phyloP scores from a whole-genome alignment of 2,797 vertebrate species.

The Pantherophis vulpinus region DNA sequence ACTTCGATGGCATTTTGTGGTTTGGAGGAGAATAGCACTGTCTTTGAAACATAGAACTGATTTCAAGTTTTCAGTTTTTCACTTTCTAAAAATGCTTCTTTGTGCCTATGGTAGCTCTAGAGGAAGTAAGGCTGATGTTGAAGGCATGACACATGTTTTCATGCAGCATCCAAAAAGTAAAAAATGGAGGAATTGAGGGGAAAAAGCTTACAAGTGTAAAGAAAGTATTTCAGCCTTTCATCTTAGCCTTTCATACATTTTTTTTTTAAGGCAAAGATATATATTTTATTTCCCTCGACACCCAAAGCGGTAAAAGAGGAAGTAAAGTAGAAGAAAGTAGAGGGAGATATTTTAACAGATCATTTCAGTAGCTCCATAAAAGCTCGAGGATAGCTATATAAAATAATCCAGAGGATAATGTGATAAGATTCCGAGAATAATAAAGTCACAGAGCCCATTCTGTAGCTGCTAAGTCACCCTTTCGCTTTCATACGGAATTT shows the following conservation, averaged over 20 bases:
- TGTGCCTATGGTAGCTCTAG: not conserved
- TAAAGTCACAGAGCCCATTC: slow-evolving; percentile 23
- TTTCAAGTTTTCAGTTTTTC: not conserved
- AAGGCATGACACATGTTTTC: not conserved
- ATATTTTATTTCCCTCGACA: not conserved
- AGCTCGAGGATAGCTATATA: slow-evolving; percentile 40
- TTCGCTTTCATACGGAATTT: not conserved
- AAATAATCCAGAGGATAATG: slow-evolving; percentile 49
- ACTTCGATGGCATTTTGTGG: not conserved
- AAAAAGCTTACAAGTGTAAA: slow-evolving; percentile 27
- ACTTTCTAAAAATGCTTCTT: not conserved
- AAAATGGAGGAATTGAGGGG: slow-evolving; percentile 32
- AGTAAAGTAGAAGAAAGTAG: not conserved
- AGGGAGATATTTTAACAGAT: not conserved
- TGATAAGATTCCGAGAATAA: slow-evolving; percentile 44
- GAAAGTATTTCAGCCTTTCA: slow-evolving; percentile 27
- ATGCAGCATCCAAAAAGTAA: not conserved
- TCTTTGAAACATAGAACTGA: not conserved
- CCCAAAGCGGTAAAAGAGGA: not conserved
- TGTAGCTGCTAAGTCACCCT: slow-evolving; percentile 42
- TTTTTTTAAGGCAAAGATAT: not conserved
- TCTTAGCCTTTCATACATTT: not conserved
- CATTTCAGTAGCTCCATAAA: slow-evolving; percentile 30
- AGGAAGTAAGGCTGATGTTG: not conserved
- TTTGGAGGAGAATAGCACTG: not conserved